Percentiles rank a stretch among this genome's conserved stretches.
These are phyloP conservation scores for Yponomeuta malinellus DNA, from an alignment of 2,888 invertebrate genomes.

Conservation along the genomic window DNA sequence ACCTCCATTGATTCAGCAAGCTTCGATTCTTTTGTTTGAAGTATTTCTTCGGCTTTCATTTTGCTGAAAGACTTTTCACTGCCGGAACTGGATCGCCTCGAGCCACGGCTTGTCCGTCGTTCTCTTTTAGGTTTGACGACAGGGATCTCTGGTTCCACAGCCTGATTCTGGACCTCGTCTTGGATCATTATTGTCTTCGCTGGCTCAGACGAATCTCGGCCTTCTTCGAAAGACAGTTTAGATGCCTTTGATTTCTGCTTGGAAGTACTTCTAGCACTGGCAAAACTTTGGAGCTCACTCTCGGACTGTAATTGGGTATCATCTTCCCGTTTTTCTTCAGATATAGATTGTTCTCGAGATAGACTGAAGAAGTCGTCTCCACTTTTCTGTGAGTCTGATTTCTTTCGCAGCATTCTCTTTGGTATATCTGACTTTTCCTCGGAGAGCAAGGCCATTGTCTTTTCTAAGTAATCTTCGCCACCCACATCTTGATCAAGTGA, in stretches of 20 bases:
- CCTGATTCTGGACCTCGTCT: conserved; percentile 40
- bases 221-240: conserved; percentile 47
- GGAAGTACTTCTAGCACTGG: conserved; percentile 78
- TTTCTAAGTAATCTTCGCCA: conserved; percentile 74
- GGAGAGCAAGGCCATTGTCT: conserved; percentile 56
- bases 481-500: conserved; percentile 71
- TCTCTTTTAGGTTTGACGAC: conserved; percentile 40
- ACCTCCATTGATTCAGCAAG: not conserved
- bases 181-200: conserved; percentile 46
- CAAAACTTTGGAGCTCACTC: conserved; percentile 80
- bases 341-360: conserved; percentile 76
- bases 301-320: conserved; percentile 75
- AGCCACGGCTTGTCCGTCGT: conserved; percentile 61
- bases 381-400: conserved; percentile 78
- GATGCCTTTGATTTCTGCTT: conserved; percentile 55
- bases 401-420: conserved; percentile 77
- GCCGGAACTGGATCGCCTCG: conserved; percentile 57
- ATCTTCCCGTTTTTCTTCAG: conserved; percentile 76
- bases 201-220: conserved; percentile 46
- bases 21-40: conserved; percentile 16
- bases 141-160: conserved; percentile 28
- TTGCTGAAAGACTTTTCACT: conserved; percentile 67
- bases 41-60: conserved; percentile 43
- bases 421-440: conserved; percentile 75
- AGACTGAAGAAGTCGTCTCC: conserved; percentile 80